Evolutionary conservation across 2,888 invertebrate species (phyloP), one percentile per base, ranked within the genome.

Genomic region (Willowsia nigromaculata): DNA sequence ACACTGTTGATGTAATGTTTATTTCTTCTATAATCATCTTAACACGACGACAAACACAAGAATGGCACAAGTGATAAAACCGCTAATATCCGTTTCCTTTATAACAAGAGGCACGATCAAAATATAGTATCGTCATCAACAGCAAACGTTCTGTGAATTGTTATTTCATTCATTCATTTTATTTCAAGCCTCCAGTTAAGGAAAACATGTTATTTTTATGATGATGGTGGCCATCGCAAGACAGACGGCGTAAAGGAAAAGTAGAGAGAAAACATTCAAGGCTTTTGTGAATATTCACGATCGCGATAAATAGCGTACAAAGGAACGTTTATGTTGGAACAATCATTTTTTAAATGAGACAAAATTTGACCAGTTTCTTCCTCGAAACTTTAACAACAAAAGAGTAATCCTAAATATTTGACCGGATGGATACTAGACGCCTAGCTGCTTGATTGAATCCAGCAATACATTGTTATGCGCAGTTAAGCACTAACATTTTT

Each of bases 31-130:
- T n/a, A 22, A 27, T 18, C 43, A 43, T 11, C 74, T 4, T 43
- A 68, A 13, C n/a, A 40, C 18, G 13, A 25, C 6, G 43, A 43
- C 43, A 74, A 11, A 43, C 5, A 18, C 13, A 71, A 65, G 81
- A 65, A 83, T 83, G 68, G 25, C 71, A 33, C 9, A 68, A 84
- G 71, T 56, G 84, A 84, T 84, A 84, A 84, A 84, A 71, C 84
- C 84, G 53, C 74, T 84, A 74, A 25, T 84, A 68, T 84, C 84
- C 84, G 84, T 27, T 84, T 84, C 84, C 71, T 71, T 33, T 30
- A 30, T 76, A 30, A 37, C 5, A 9, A 9, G 13, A 50, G 27
- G 27, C 47, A 27, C 15, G 76, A 27, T 76, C 18, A 76, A 76
- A 43, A 43, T 33, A 43, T 43, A 15, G 27, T 50, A 76, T 76